Evolutionary conservation across 2,797 vertebrate species (phyloP).

Genomic region (Macrochelys suwanniensis): DNA sequence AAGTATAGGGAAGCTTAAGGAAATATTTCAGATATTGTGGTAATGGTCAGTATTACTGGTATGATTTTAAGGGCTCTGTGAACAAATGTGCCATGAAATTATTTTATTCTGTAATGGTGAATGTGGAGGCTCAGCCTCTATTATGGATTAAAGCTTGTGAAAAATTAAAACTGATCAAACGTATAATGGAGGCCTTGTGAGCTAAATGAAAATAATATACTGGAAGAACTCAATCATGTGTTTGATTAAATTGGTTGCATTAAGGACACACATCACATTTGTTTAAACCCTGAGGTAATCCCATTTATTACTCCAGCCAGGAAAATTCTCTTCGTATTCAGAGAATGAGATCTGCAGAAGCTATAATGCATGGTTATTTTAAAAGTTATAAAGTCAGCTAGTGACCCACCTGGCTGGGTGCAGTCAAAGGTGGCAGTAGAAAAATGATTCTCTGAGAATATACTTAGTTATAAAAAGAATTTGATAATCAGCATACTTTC

Average conservation of each 20-base stretch:
- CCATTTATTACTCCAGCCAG: conserved; percentile 36
- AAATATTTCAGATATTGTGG: background rate
- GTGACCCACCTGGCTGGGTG: conserved; percentile 45
- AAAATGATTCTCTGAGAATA: conserved; percentile 8
- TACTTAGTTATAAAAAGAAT: conserved; percentile 52
- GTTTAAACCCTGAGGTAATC: conserved; percentile 59
- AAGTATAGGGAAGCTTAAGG: background rate
- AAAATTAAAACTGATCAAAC: conserved; percentile 65
- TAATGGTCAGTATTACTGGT: background rate
- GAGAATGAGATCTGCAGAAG: conserved; percentile 23
- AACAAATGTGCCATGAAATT: conserved; percentile 15
- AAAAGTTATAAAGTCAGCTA: conserved; percentile 50
- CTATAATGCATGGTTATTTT: conserved; percentile 47
- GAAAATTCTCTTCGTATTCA: conserved; percentile 16
- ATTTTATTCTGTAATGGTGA: conserved; percentile 7
- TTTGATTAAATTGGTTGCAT: conserved; percentile 69
- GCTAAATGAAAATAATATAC: conserved; percentile 65
- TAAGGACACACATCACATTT: conserved; percentile 64
- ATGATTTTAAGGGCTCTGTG: background rate
- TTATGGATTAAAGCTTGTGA: conserved; percentile 46
- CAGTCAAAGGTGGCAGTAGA: conserved; percentile 9
- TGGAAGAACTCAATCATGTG: conserved; percentile 52
- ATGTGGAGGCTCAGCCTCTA: conserved; percentile 17
- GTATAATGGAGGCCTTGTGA: conserved; percentile 49
- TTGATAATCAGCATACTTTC: conserved; percentile 4